These are phyloP conservation scores for Holacanthella duospinosa DNA, from an alignment of 2,888 invertebrate genomes.

Conservation along the genomic window DNA sequence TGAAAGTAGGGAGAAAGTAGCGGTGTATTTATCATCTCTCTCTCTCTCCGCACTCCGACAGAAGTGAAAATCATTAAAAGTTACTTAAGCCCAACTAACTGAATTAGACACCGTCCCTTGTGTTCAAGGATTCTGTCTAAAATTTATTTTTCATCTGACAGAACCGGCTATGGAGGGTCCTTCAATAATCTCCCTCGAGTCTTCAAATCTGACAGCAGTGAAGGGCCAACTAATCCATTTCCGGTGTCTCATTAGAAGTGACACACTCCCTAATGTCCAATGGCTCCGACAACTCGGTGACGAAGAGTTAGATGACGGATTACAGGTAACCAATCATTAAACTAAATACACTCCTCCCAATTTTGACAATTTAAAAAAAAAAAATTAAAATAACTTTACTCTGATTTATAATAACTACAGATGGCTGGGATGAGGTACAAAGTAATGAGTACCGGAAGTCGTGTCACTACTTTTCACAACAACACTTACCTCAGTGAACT, in stretches of 20 bases:
- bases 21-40: too few relatives aligned
- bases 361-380: not conserved
- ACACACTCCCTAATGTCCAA: constrained; percentile 17
- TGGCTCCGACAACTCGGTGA: constrained; percentile 20
- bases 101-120: too few relatives aligned
- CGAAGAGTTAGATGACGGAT: constrained; percentile 4
- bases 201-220: constrained; percentile 21
- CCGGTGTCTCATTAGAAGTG: constrained; percentile 24
- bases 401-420: not conserved
- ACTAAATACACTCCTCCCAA: not conserved
- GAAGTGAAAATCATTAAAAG: not conserved
- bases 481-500: constrained; percentile 26
- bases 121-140: too few relatives aligned
- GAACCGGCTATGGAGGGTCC: constrained; percentile 18
- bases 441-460: constrained; percentile 6
- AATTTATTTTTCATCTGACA: constrained; percentile 9
- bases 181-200: constrained; percentile 20
- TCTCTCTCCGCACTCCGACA: not conserved
- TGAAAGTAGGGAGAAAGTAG: not conserved
- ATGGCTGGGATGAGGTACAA: constrained; percentile 12
- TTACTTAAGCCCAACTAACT: not conserved
- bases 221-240: constrained; percentile 20
- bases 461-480: constrained; percentile 10
- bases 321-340: not conserved
- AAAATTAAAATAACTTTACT: not conserved